Conservation (phyloP, 2,113 vertebrate genomes). For the Desmodus rotundus region DNA sequence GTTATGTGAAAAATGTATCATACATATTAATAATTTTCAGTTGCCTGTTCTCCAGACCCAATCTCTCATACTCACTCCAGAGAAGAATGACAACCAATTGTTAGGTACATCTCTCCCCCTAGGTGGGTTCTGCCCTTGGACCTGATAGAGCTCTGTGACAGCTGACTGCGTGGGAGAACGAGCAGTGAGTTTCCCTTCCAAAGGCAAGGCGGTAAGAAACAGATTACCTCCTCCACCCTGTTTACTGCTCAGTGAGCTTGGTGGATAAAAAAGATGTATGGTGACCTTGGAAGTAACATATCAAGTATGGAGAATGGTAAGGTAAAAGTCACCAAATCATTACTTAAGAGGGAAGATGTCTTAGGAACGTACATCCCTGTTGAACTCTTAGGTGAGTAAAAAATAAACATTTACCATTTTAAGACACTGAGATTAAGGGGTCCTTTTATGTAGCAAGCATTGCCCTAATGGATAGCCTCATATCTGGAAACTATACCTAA, state of each 20-base stretch:
- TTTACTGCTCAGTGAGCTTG: neutral
- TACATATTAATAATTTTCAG: neutral
- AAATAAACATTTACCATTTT: neutral
- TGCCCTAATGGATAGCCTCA: neutral
- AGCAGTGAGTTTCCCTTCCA: neutral
- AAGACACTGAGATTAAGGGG: neutral
- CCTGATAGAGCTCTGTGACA: neutral
- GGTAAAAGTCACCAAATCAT: neutral
- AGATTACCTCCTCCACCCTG: neutral
- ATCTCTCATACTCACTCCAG: neutral
- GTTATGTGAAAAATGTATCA: neutral
- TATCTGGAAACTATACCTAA: neutral
- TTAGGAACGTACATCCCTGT: neutral
- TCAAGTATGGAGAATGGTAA: neutral
- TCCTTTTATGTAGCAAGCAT: neutral
- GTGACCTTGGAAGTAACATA: neutral
- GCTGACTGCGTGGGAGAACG: neutral
- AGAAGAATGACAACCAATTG: neutral
- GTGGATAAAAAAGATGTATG: neutral
- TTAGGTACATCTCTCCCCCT: neutral
- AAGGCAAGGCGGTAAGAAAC: neutral
- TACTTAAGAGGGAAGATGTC: neutral
- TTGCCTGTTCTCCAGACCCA: neutral
- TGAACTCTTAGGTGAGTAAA: neutral
- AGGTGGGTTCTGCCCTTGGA: neutral